Percentiles rank a stretch among this genome's conserved stretches.
Conservation (phyloP, 2,888 invertebrate species). For the Holacanthella duospinosa region DNA sequence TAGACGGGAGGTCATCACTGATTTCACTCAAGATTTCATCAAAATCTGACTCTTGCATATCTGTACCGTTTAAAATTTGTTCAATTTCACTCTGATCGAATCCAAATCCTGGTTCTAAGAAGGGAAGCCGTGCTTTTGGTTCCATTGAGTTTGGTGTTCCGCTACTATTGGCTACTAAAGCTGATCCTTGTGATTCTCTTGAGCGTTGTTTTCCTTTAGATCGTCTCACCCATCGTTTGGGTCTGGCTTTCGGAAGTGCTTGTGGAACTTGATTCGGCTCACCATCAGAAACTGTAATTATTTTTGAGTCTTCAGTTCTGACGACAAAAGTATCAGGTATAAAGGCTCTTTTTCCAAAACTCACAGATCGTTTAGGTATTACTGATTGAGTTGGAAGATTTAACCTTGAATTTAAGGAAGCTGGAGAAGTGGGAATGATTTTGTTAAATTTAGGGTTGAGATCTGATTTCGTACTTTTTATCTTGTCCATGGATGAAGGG, state of each 20-base stretch:
- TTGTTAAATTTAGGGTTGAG: no score
- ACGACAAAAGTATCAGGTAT: not conserved
- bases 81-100: conserved; percentile 7
- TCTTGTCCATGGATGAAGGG: no score
- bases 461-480: no score
- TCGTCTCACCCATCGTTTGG: not conserved
- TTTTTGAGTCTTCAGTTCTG: no score
- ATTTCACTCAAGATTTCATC: conserved; percentile 23
- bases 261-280: no score
- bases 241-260: not conserved
- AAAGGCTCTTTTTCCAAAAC: not conserved
- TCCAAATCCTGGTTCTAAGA: not conserved
- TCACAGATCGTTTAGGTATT: not conserved
- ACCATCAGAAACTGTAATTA: no score
- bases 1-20: not conserved
- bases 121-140: no score
- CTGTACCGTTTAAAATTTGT: conserved; percentile 26
- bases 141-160: no score
- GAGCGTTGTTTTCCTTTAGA: not conserved
- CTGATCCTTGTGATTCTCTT: not conserved
- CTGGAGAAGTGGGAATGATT: no score
- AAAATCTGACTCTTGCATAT: conserved; percentile 27
- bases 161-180: not conserved
- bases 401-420: no score
- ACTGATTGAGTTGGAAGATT: not conserved